Conservation (phyloP, 2,797 vertebrate species). For the Synanceia verrucosa region DNA sequence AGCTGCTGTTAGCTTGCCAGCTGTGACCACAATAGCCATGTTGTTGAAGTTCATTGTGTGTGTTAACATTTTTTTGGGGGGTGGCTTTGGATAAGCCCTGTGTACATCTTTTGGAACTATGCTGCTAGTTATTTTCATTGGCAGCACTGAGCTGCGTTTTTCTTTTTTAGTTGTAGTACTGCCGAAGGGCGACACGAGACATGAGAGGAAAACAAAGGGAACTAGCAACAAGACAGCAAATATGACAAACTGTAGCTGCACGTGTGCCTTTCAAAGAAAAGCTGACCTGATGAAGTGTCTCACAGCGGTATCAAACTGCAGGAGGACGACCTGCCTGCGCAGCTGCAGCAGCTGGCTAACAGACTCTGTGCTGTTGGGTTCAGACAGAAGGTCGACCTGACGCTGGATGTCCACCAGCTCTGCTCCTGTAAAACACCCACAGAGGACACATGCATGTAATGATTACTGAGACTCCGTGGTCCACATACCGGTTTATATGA, state of each 20-base stretch:
- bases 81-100: too few relatives aligned
- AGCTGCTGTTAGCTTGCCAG: too few relatives aligned
- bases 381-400: conserved; percentile 76
- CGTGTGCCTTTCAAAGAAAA: neutral
- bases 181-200: neutral
- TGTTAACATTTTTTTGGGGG: too few relatives aligned
- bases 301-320: conserved; percentile 78
- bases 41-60: too few relatives aligned
- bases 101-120: too few relatives aligned
- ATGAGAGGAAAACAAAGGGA: neutral
- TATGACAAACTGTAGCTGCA: neutral
- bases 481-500: neutral
- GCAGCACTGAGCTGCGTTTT: too few relatives aligned
- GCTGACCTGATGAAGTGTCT: conserved; percentile 72
- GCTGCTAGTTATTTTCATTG: too few relatives aligned
- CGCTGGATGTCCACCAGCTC: conserved; percentile 81
- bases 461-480: neutral
- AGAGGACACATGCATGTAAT: neutral
- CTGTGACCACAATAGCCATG: too few relatives aligned
- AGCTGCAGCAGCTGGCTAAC: conserved; percentile 73
- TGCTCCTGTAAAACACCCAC: conserved; percentile 52
- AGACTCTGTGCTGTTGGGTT: conserved; percentile 66
- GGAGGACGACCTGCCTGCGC: conserved; percentile 76
- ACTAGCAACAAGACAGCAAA: neutral
- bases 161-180: too few relatives aligned